Evolutionary conservation across 2,113 vertebrate species (phyloP).

Genomic region (Neolamprologus variostigma): DNA sequence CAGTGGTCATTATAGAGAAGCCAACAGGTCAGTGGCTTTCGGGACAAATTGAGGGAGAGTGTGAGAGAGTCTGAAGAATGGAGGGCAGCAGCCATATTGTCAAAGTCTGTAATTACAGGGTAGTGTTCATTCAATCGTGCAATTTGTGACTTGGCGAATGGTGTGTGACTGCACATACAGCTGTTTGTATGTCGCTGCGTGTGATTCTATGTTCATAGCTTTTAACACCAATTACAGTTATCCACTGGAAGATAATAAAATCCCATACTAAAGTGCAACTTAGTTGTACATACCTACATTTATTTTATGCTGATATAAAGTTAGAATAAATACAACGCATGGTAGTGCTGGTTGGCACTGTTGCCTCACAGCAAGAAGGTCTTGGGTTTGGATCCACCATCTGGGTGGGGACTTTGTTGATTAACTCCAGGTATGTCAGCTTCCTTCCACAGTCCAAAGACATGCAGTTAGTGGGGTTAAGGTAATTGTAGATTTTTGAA

Average conservation of each 20-base stretch:
- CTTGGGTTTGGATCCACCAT: neutral
- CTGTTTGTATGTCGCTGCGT: neutral
- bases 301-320: neutral
- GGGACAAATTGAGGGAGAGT: neutral
- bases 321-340: fast-evolving
- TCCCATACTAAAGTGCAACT: neutral
- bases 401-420: neutral
- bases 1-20: slow-evolving; percentile 47
- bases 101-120: slow-evolving; percentile 47
- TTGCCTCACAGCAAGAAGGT: neutral
- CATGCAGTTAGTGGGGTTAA: neutral
- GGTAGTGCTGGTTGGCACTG: neutral
- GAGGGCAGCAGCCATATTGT: slow-evolving; percentile 50
- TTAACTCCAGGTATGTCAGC: neutral
- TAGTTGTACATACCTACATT: neutral
- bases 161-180: neutral
- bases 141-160: slow-evolving; percentile 4
- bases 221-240: neutral
- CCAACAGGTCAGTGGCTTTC: slow-evolving; percentile 41
- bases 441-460: neutral
- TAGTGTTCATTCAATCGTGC: slow-evolving; percentile 32
- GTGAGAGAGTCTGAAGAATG: neutral
- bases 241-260: neutral
- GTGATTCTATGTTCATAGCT: neutral
- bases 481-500: neutral